Conservation (phyloP, 2,113 vertebrate species). For the Callospermophilus lateralis region DNA sequence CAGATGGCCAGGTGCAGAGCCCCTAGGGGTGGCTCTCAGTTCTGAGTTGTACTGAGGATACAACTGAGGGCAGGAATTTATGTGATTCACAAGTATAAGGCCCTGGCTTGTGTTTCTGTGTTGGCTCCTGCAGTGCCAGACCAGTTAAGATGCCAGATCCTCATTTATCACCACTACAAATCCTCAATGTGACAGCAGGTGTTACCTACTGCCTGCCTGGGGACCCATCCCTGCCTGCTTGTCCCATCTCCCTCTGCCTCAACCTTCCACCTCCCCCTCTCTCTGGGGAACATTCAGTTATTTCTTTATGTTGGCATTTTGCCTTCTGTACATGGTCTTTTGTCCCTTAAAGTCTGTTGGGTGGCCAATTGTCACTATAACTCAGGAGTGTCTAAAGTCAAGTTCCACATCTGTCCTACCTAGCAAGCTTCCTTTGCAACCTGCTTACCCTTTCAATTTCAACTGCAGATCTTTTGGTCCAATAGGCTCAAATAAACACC, state of each 20-base stretch:
- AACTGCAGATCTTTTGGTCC: background rate
- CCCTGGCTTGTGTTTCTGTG: background rate
- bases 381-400: background rate
- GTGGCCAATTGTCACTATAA: background rate
- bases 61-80: background rate
- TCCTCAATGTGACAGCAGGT: background rate
- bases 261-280: background rate
- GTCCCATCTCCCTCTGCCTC: background rate
- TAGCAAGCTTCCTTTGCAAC: background rate
- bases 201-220: accelerated
- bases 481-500: background rate
- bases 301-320: background rate
- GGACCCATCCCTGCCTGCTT: background rate
- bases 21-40: no score
- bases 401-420: background rate
- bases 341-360: background rate
- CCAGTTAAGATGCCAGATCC: background rate
- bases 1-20: background rate
- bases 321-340: background rate
- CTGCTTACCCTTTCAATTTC: background rate
- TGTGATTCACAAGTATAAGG: background rate
- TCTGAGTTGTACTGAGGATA: no score
- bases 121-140: background rate
- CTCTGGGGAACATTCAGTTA: background rate
- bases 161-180: background rate